phyloP scores from a whole-genome alignment of 2,888 invertebrate species.

The Sphecodes monilicornis region DNA sequence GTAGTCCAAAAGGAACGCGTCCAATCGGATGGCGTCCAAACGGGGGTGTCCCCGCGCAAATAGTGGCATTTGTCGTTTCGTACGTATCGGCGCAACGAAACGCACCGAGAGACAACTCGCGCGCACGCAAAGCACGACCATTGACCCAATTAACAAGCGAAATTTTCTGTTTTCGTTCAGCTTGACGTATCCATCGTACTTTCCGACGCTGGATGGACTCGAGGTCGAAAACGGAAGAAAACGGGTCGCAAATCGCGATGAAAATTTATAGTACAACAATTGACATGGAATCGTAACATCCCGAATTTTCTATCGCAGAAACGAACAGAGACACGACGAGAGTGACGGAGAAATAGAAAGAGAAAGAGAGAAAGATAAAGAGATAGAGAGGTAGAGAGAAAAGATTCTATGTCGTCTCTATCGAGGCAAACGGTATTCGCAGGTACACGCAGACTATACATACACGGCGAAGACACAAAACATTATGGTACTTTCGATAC shows the following conservation, averaged over 20 bases:
- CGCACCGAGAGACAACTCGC: neutral
- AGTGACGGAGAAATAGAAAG: neutral
- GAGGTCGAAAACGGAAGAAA: neutral
- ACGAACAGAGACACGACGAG: neutral
- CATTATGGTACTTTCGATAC: neutral
- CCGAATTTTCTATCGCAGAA: neutral
- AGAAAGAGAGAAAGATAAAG: neutral
- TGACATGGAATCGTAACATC: neutral
- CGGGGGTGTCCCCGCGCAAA: too few species aligned
- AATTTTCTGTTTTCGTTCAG: too few species aligned
- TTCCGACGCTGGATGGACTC: neutral
- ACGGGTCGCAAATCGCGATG: neutral
- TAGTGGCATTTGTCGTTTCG: neutral
- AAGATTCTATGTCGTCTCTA: neutral
- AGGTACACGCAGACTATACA: constrained; percentile 6
- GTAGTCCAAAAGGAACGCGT: too few species aligned
- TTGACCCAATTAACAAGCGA: neutral
- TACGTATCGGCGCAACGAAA: neutral
- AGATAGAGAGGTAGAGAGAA: neutral
- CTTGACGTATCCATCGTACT: too few species aligned
- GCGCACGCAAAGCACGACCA: neutral
- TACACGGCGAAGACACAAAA: constrained; percentile 1
- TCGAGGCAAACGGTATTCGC: neutral
- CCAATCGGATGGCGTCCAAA: too few species aligned
- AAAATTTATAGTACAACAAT: constrained; percentile 18